phyloP scores from a whole-genome alignment of 2,113 vertebrate species.

The Nestor notabilis region DNA sequence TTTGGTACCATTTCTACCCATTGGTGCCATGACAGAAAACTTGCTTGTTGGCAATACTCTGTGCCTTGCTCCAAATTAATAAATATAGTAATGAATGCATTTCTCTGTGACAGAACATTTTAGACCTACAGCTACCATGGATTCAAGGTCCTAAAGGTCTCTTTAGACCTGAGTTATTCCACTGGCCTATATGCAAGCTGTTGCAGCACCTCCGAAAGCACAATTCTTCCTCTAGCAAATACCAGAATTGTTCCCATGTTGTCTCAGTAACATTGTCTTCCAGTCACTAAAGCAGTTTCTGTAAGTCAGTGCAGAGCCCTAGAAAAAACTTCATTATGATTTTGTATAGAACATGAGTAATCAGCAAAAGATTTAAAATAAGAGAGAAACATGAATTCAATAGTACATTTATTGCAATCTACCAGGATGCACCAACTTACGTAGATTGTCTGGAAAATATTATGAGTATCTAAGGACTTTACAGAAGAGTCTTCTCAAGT shows the following conservation, averaged over 20 bases:
- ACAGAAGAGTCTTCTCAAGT: neutral
- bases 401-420: neutral
- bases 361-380: neutral
- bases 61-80: neutral
- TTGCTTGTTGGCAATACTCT: neutral
- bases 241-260: neutral
- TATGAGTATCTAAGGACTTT: neutral
- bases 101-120: neutral
- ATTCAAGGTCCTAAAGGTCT: neutral
- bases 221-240: neutral
- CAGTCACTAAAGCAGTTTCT: neutral
- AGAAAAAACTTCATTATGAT: neutral
- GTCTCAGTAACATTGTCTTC: neutral
- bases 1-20: neutral
- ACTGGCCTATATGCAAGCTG: neutral
- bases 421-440: neutral
- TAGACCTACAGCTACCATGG: neutral
- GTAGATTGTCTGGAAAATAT: neutral
- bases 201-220: neutral
- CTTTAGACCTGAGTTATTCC: neutral
- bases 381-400: neutral
- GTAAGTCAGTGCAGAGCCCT: neutral
- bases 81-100: neutral
- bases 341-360: neutral
- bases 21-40: neutral